Percentiles rank a stretch among this genome's conserved stretches.
These are phyloP conservation scores for Capromys pilorides DNA, from an alignment of 2,797 vertebrate genomes.

Conservation along the genomic window DNA sequence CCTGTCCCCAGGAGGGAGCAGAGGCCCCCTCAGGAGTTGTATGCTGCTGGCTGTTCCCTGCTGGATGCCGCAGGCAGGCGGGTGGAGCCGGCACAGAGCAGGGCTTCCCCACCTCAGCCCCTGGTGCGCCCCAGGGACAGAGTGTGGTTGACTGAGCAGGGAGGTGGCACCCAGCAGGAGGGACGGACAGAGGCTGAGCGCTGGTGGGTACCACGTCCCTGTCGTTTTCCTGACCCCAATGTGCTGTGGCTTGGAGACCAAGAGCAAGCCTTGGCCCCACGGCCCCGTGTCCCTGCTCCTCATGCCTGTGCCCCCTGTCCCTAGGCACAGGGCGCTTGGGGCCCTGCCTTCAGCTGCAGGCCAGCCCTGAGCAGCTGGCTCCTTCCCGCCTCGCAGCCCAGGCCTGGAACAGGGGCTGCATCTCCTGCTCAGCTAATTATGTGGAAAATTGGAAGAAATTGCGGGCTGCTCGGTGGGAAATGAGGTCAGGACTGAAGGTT, in stretches of 20 bases:
- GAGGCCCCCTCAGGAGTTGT: rapidly evolving
- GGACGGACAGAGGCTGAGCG: not conserved
- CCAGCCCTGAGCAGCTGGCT: not conserved
- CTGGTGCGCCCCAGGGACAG: not conserved
- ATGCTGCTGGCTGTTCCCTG: rapidly evolving
- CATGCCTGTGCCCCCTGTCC: not conserved
- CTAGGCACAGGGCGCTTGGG: too few species aligned
- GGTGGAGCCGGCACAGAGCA: not conserved
- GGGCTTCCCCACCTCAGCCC: not conserved
- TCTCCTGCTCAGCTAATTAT: slow-evolving; percentile 81
- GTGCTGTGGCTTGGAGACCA: not conserved
- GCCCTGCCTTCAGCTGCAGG: not conserved
- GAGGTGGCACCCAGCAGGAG: too few species aligned
- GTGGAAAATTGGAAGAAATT: slow-evolving; percentile 83
- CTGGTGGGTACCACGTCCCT: not conserved
- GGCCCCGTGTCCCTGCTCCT: rapidly evolving
- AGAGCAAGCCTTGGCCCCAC: not conserved
- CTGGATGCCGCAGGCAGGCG: rapidly evolving
- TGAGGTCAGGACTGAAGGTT: slow-evolving; percentile 80
- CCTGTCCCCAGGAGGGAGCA: not conserved
- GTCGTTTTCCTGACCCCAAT: rapidly evolving
- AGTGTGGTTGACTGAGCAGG: too few species aligned
- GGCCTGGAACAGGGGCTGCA: slow-evolving; percentile 25
- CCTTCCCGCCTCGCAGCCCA: slow-evolving; percentile 37
- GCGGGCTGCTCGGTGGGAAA: slow-evolving; percentile 69